These are phyloP conservation scores for Hydropotes inermis DNA, from an alignment of 2,113 vertebrate genomes.

Conservation along the genomic window DNA sequence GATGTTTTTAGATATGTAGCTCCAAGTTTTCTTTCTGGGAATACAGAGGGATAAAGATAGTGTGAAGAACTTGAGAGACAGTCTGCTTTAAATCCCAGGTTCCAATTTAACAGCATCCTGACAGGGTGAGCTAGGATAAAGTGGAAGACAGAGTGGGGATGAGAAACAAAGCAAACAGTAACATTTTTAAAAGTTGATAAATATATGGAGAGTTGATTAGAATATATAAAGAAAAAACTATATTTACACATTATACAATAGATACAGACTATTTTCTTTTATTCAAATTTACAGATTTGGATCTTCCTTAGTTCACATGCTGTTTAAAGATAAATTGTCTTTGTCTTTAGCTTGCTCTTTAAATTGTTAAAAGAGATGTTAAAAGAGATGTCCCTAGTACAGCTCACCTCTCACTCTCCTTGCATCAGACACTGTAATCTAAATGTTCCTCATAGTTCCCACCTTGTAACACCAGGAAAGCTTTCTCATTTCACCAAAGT, in stretches of 20 bases:
- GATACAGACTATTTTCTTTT: neutral
- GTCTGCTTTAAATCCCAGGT: neutral
- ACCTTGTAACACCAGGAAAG: neutral
- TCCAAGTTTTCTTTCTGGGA: neutral
- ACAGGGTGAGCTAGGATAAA: neutral
- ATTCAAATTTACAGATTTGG: neutral
- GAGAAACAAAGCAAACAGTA: neutral
- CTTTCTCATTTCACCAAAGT: neutral
- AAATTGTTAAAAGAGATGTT: neutral
- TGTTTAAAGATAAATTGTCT: neutral
- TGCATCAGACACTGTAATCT: neutral
- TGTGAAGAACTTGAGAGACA: neutral
- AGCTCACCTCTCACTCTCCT: neutral
- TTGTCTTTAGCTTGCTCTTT: neutral
- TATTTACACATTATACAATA: neutral
- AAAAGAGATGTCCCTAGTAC: neutral
- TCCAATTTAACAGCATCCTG: neutral
- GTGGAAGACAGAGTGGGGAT: neutral
- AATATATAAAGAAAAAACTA: neutral
- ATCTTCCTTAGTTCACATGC: neutral
- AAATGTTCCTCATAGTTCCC: neutral
- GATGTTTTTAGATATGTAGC: neutral
- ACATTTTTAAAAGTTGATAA: neutral
- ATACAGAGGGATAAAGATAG: neutral
- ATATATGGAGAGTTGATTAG: neutral